Conservation (phyloP, 53 echinoderm and acorn worm genomes). For the Echinarachnius parma region DNA sequence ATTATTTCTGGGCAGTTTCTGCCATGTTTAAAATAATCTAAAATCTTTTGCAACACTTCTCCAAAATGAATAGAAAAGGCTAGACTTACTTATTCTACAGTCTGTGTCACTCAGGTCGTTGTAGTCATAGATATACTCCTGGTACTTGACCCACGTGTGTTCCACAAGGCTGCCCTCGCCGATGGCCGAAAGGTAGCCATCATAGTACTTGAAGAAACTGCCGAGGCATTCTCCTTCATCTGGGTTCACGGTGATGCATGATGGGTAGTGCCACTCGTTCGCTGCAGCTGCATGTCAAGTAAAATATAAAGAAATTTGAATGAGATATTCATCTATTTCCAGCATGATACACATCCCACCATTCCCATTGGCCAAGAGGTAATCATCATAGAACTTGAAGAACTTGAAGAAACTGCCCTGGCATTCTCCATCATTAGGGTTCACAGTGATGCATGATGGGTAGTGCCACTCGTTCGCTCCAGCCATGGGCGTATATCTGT, state of each 20-base stretch:
- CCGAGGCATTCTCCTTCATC: constrained; percentile 47
- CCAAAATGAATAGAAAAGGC: neutral
- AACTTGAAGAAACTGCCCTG: constrained; percentile 62
- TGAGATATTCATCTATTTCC: too few species aligned
- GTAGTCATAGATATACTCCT: constrained; percentile 82
- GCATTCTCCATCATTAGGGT: constrained; percentile 52
- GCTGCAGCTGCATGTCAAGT: constrained; percentile 15
- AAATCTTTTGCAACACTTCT: neutral
- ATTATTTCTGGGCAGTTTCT: too few species aligned
- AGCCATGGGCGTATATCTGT: constrained; percentile 5
- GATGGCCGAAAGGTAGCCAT: constrained; percentile 65
- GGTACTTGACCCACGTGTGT: constrained; percentile 71
- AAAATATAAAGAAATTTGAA: neutral
- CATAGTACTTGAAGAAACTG: constrained; percentile 65
- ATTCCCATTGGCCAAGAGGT: constrained; percentile 59
- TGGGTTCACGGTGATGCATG: constrained; percentile 72
- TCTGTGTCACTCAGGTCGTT: constrained; percentile 56
- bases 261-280: constrained; percentile 73
- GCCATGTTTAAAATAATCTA: too few species aligned
- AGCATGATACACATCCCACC: too few species aligned
- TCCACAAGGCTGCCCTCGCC: constrained; percentile 60
- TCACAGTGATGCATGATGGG: constrained; percentile 77
- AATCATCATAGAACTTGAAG: constrained; percentile 61
- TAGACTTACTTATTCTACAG: constrained; percentile 72
- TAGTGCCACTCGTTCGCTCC: constrained; percentile 63